Conservation (phyloP, 92 coral and sea anemone genomes). For the Porites rus region DNA sequence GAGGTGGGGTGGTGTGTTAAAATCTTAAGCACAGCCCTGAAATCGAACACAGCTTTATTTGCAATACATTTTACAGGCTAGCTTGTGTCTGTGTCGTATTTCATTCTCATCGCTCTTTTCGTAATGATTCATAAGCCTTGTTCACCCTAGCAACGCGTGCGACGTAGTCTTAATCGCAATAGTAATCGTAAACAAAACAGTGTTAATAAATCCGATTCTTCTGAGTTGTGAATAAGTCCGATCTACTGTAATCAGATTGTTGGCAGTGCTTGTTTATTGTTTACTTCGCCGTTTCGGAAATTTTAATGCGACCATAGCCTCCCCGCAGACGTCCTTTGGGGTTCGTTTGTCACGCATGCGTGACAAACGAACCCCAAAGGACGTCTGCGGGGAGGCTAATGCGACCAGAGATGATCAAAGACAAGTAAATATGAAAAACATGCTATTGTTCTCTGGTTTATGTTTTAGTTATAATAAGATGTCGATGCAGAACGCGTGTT, state of each 20-base stretch:
- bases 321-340: no score
- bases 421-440: not conserved
- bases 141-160: not conserved
- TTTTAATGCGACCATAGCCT: not conserved
- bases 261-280: not conserved
- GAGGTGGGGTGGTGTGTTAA: no score
- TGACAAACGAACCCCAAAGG: no score
- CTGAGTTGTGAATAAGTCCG: constrained; percentile 1
- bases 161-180: not conserved
- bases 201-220: no score
- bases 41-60: not conserved
- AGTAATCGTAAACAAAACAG: constrained; percentile 20
- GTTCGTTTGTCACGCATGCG: no score
- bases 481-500: no score
- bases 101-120: constrained; percentile 5
- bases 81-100: constrained; percentile 13
- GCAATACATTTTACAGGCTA: not conserved
- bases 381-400: no score
- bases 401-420: not conserved
- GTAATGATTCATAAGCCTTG: constrained; percentile 6
- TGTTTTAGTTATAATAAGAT: no score
- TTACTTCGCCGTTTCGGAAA: constrained; percentile 1
- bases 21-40: no score
- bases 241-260: constrained; percentile 17
- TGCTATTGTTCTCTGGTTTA: no score